Percentiles rank a stretch among this genome's conserved stretches.
phyloP scores from a whole-genome alignment of 1,140 invertebrate genomes.

The Palaemon carinicauda region DNA sequence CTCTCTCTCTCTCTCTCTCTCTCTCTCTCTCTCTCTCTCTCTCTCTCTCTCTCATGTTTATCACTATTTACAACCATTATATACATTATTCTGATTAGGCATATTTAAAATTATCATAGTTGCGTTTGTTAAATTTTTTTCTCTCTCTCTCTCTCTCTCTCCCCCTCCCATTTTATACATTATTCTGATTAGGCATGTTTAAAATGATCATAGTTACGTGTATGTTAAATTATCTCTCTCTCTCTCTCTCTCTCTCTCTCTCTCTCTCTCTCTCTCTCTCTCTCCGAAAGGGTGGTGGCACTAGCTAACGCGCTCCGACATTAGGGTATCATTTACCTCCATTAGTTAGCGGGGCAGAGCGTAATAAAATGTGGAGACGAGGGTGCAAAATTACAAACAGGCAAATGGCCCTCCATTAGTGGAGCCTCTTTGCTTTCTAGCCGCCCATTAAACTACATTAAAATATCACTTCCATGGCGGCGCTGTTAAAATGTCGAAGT shows the following conservation, averaged over 20 bases:
- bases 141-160: no score
- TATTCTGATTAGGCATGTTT: no score
- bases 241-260: neutral
- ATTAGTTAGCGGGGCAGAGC: conserved; percentile 45
- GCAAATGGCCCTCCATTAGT: conserved; percentile 52
- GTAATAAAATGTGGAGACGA: conserved; percentile 45
- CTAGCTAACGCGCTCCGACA: conserved; percentile 20
- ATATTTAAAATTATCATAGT: no score
- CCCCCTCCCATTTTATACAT: no score
- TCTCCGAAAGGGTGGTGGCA: neutral
- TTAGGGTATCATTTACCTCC: conserved; percentile 51
- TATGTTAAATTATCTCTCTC: no score
- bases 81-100: no score
- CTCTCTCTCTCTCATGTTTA: no score
- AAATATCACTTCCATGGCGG: conserved; percentile 48
- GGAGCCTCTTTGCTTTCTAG: conserved; percentile 45
- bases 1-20: no score
- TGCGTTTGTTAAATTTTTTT: no score
- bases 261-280: neutral
- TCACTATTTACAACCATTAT: no score
- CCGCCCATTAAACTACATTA: conserved; percentile 50
- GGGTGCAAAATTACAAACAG: conserved; percentile 54
- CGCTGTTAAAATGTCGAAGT: conserved; percentile 50
- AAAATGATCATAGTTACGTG: no score
- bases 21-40: no score